Evolutionary conservation across 2,797 vertebrate species (phyloP).

Genomic region (Peromyscus melanophrys): DNA sequence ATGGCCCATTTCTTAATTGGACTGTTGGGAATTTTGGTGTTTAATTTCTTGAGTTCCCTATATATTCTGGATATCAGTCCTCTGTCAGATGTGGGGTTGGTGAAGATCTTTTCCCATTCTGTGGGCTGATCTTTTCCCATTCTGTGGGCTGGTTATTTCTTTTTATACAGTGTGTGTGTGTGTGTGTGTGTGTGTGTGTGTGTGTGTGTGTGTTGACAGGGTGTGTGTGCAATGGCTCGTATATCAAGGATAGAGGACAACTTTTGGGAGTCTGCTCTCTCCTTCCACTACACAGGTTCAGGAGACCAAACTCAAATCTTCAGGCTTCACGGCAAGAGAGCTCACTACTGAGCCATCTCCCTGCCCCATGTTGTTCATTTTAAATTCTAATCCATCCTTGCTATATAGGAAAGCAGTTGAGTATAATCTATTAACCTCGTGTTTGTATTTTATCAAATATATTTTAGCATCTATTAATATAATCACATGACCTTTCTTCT

Average conservation of each 20-base stretch:
- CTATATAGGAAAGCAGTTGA: neutral
- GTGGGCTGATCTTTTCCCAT: too few species aligned
- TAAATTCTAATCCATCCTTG: neutral
- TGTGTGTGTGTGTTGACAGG: neutral
- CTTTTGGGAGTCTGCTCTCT: neutral
- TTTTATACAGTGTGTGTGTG: neutral
- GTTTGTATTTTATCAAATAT: neutral
- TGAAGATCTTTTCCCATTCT: too few species aligned
- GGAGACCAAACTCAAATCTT: neutral
- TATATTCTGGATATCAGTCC: too few species aligned
- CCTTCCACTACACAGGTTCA: neutral
- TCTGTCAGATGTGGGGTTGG: too few species aligned
- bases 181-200: neutral
- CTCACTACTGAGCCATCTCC: neutral
- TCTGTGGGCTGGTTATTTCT: too few species aligned
- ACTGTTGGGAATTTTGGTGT: too few species aligned
- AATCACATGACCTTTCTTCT: constrained; percentile 20
- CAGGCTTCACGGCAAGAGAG: neutral
- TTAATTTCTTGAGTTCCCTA: too few species aligned
- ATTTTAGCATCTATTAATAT: neutral
- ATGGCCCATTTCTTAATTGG: too few species aligned
- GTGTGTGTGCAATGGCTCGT: neutral
- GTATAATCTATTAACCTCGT: neutral
- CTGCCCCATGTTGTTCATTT: neutral
- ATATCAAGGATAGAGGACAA: neutral